Evolutionary conservation across 92 coral and sea anemone genomes (phyloP).

Genomic region (Phenganax stokvisi): DNA sequence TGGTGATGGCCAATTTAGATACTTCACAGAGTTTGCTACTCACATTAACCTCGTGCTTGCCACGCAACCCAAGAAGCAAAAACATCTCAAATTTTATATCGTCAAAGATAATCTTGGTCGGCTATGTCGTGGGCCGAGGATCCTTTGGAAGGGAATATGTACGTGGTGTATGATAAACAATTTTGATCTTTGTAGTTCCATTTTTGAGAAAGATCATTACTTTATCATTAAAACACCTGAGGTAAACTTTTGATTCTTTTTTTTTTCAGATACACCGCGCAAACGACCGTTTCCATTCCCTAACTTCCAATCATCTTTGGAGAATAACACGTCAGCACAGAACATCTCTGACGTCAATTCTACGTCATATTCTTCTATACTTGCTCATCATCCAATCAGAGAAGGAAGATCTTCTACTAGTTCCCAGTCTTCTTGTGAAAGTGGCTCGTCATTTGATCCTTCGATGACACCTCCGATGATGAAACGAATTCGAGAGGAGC

Average conservation of each 20-base stretch:
- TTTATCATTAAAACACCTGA: background rate
- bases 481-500: conserved; percentile 28
- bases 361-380: conserved; percentile 15
- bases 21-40: conserved; percentile 92
- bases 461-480: background rate
- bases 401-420: conserved; percentile 38
- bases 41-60: conserved; percentile 89
- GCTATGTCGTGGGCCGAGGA: conserved; percentile 70
- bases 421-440: conserved; percentile 38
- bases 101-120: conserved; percentile 67
- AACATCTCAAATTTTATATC: conserved; percentile 83
- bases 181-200: background rate
- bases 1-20: conserved; percentile 93
- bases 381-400: conserved; percentile 23
- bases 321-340: conserved; percentile 18
- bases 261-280: conserved; percentile 23
- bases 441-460: conserved; percentile 32
- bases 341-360: conserved; percentile 30
- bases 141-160: conserved; percentile 87
- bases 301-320: conserved; percentile 10
- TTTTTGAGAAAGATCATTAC: background rate
- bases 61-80: conserved; percentile 96
- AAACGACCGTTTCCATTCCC: conserved; percentile 33
- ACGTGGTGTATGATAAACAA: background rate
- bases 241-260: background rate